Evolutionary conservation across 2,113 vertebrate species (phyloP), one percentile per base, ranked within the genome.

Genomic region (Ochotona curzoniae): DNA sequence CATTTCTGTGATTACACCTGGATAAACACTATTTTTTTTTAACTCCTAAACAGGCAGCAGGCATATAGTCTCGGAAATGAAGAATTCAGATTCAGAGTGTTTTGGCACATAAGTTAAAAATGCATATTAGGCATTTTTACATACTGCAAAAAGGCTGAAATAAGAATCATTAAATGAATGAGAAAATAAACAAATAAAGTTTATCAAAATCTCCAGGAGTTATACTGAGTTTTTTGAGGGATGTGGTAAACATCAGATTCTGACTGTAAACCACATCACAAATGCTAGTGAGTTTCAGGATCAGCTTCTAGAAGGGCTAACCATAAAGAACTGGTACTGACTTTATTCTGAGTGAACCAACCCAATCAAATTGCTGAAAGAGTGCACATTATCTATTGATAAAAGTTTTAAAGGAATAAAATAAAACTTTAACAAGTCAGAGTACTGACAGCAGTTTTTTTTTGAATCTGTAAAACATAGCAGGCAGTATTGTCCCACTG

Each of bases 341-440:
- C 76, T 79, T 94, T 91, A 84, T 78, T 93, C 70, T 67, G 88
- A 96, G 74, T 81, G 89, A 8, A 81, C 38, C 44, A 35, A 70
- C 64, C 94, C 94, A 94, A 96, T 96, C 93, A 96, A 89, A 91
- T 93, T 94, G 87, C 91, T 94, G 94, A 86, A 82, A 93, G 89
- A 57, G 63, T 93, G 89, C 67, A 93, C 93, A 93, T 96, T 95
- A 96, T 93, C 95, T 93, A 93, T 89, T 91, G 86, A 97, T 93
- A 93, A 84, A 96, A 82, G 18, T 93, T 95, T 93, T 89, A 91
- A 28, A 67, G 71, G 26, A 87, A 83, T 93, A 92, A 89, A 94
- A 94, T 93, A 95, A 93, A 95, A 94, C 57, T 87, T 70, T 51
- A 44, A 61, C 49, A 92, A 70, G 83, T 84, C 73, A 89, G 57